Conservation (phyloP, 30 jellyfish, hydroid and myxozoan genomes). For the Nemopilema nomurai region DNA sequence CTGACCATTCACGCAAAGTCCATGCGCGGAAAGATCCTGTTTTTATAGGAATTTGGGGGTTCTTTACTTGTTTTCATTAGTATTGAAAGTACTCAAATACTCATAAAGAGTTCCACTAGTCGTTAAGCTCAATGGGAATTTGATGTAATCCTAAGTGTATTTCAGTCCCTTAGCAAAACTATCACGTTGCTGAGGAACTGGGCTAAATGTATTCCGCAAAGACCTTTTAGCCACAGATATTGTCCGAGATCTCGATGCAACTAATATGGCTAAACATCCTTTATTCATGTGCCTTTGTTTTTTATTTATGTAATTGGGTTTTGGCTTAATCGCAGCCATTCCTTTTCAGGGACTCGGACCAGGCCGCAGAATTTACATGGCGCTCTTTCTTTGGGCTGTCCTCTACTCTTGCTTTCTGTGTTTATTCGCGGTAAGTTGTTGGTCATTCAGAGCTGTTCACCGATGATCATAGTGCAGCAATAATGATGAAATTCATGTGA, state of each 20-base stretch:
- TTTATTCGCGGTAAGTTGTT: conserved; percentile 74
- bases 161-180: not conserved
- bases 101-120: not conserved
- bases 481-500: too few relatives aligned
- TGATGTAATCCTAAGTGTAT: not conserved
- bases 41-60: not conserved
- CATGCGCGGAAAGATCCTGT: not conserved
- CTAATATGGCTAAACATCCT: too few relatives aligned
- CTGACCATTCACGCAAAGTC: not conserved
- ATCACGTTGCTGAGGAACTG: not conserved
- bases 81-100: not conserved
- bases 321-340: not conserved
- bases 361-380: conserved; percentile 82
- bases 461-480: not conserved
- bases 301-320: too few relatives aligned
- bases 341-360: conserved; percentile 84
- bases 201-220: too few relatives aligned
- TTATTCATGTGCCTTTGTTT: too few relatives aligned
- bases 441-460: too few relatives aligned
- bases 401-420: conserved; percentile 77
- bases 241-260: too few relatives aligned
- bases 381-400: conserved; percentile 69
- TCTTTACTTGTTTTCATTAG: not conserved
- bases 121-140: not conserved
- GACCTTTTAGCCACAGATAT: too few relatives aligned